Base-by-base conservation (phyloP, 2,797 vertebrate genomes). In the Ciconia nigra region DNA sequence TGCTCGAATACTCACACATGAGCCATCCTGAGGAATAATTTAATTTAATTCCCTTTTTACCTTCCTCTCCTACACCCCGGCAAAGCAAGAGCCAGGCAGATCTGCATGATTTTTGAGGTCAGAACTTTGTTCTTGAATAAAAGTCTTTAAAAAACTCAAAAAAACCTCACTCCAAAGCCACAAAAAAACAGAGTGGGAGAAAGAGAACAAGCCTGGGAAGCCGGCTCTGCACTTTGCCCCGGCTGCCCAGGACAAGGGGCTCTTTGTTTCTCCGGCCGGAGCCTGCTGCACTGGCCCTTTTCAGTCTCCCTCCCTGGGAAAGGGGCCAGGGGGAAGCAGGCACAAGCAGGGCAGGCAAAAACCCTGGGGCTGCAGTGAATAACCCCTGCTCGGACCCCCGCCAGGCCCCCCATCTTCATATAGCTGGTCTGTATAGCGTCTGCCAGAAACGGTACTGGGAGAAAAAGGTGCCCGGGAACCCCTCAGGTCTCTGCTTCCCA, bases 231-330 rank as follows among this genome's bases (percentile, higher is more conserved):
- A 26, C 85, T 95, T 96, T 81, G 84, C 91, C 96, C 95, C 1
- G 81, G 80, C 72, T 77, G 85, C 76, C 65, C 66, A 71, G 74
- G 93, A 98, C 98, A 98, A 98, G 92, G 51, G n/a, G 9, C 63
- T 69, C 97, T 98, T 98, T 98, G 98, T 98, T 71, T 76, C 37
- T 25, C 51, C 3, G 87, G 52, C 95, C 15, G 35, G 97, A 95
- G 90, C 78, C 72, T 42, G 41, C 57, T 79, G 91, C 58, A 70
- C 85, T 35, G 59, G 90, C 58, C 79, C 96, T 97, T 98, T 97
- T 92, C 85, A 96, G 89, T 46, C 94, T 96, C 94, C 92, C 57
- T 96, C 59, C 72, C 82, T 86, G 96, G 97, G 88, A 94, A 76
- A 62, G 71, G 91, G 91, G 93, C 97, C 77, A 87, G 87, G 39